phyloP scores from a whole-genome alignment of 1,140 invertebrate species.

The Paramacrobiotus metropolitanus region DNA sequence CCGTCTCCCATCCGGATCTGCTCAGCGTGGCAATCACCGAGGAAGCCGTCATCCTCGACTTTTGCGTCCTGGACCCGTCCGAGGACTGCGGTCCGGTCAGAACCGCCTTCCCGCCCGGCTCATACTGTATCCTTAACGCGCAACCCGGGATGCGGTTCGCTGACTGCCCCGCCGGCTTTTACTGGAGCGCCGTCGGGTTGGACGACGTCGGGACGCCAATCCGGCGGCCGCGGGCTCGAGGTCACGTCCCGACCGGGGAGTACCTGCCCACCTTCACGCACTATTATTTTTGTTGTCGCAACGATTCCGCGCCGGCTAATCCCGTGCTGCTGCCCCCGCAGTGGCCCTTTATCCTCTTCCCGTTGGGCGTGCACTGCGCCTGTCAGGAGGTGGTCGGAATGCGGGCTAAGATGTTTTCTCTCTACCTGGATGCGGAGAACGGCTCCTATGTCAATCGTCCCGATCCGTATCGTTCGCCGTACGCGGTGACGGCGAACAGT shows the following conservation, averaged over 20 bases:
- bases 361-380: not conserved
- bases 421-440: not conserved
- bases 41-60: not conserved
- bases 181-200: not conserved
- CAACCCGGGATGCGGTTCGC: not conserved
- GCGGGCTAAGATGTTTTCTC: not conserved
- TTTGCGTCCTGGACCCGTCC: not conserved
- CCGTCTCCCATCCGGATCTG: not conserved
- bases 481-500: not conserved
- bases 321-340: not conserved
- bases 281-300: constrained; percentile 1
- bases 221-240: not conserved
- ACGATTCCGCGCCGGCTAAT: not conserved
- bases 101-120: not conserved
- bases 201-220: not conserved
- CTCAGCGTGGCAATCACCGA: not conserved
- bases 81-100: not conserved
- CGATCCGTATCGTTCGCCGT: not conserved
- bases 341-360: not conserved
- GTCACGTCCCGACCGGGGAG: not conserved
- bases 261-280: not conserved
- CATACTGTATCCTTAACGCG: not conserved
- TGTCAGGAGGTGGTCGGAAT: not conserved
- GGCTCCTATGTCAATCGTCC: not conserved
- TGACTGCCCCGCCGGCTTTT: not conserved